Percentiles rank a stretch among this genome's conserved stretches.
Conservation (phyloP, 2,113 vertebrate genomes). For the Xenopus borealis region DNA sequence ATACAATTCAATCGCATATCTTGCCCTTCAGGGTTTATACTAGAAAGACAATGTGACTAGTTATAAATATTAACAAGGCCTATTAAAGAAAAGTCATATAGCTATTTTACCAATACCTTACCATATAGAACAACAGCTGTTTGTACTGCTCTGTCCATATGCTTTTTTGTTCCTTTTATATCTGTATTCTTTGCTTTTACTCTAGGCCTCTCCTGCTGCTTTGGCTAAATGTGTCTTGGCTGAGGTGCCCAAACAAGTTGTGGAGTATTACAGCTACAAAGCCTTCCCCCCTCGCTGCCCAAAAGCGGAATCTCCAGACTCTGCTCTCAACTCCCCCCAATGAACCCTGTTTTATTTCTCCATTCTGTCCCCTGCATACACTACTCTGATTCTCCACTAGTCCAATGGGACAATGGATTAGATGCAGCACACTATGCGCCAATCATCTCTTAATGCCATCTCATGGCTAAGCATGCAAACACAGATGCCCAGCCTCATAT, state of each 20-base stretch:
- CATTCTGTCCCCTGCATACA: background rate
- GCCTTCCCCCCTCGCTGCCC: slow-evolving; percentile 76
- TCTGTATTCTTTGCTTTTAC: slow-evolving; percentile 15
- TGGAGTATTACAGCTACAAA: slow-evolving; percentile 91
- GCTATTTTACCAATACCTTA: too few relatives aligned
- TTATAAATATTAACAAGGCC: too few relatives aligned
- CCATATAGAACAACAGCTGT: background rate
- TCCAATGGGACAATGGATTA: background rate
- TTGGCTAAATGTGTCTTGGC: slow-evolving; percentile 91
- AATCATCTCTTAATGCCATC: slow-evolving; percentile 13
- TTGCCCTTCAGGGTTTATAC: too few relatives aligned
- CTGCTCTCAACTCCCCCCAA: slow-evolving; percentile 66
- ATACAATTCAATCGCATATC: too few relatives aligned
- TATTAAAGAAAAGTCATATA: too few relatives aligned
- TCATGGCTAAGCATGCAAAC: background rate
- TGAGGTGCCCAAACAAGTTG: slow-evolving; percentile 90
- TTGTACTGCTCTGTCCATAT: background rate
- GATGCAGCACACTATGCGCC: background rate
- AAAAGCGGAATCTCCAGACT: slow-evolving; percentile 57
- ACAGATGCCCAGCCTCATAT: background rate
- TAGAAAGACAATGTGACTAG: too few relatives aligned
- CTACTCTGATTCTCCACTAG: background rate
- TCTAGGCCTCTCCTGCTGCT: slow-evolving; percentile 82
- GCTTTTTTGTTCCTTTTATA: too few relatives aligned
- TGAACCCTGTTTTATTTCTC: slow-evolving; percentile 38